These are phyloP conservation scores for Oreochromis mossambicus DNA, from an alignment of 2,797 vertebrate genomes.

Conservation along the genomic window DNA sequence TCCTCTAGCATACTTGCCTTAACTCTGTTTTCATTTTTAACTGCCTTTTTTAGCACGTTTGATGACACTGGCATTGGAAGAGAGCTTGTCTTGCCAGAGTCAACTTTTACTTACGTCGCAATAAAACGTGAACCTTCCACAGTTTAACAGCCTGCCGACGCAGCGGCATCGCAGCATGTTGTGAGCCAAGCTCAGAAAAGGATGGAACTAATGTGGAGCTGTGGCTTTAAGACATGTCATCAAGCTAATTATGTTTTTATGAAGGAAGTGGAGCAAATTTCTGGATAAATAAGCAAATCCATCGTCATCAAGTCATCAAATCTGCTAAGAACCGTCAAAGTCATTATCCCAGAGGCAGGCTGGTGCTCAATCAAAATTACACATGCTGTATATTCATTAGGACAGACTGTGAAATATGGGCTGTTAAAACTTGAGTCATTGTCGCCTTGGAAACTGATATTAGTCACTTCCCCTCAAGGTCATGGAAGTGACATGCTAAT, in stretches of 20 bases:
- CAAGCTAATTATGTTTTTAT: constrained; percentile 71
- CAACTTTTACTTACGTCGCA: constrained; percentile 58
- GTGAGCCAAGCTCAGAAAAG: neutral
- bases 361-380: constrained; percentile 80
- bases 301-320: constrained; percentile 78
- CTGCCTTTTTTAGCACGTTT: constrained; percentile 26
- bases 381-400: constrained; percentile 76
- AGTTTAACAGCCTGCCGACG: constrained; percentile 30
- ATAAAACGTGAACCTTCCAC: constrained; percentile 29
- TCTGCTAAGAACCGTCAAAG: constrained; percentile 71
- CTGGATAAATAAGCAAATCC: constrained; percentile 73
- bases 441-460: constrained; percentile 75
- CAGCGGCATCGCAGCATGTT: neutral
- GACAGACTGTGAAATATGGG: constrained; percentile 68
- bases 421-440: constrained; percentile 69
- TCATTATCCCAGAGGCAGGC: constrained; percentile 71
- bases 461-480: constrained; percentile 76
- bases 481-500: constrained; percentile 70
- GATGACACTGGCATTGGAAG: constrained; percentile 27
- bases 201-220: neutral
- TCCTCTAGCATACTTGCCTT: constrained; percentile 35
- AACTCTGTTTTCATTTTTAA: constrained; percentile 55
- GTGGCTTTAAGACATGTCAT: constrained; percentile 60
- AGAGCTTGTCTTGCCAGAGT: constrained; percentile 30
- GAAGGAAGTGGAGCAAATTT: constrained; percentile 68